Evolutionary conservation across 2,797 vertebrate species (phyloP).

Genomic region (Lutjanus campechanus): DNA sequence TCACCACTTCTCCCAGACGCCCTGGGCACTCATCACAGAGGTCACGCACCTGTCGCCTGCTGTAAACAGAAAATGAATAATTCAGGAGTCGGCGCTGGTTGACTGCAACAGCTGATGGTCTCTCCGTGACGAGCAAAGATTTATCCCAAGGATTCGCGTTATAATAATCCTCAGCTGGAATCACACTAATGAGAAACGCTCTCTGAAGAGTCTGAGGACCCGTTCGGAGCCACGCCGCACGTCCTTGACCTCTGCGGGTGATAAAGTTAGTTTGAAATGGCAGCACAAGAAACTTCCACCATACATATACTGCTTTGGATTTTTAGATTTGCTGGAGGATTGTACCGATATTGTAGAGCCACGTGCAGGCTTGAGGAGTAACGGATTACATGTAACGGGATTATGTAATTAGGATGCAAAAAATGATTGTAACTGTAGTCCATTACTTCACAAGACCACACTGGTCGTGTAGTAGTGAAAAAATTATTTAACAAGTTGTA

Average conservation of each 20-base stretch:
- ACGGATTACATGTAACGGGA: no score
- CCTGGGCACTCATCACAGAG: constrained; percentile 74
- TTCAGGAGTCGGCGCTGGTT: constrained; percentile 70
- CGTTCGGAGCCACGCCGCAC: constrained; percentile 39
- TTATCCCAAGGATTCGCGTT: constrained; percentile 64
- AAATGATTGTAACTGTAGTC: no score
- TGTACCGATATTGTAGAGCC: background rate
- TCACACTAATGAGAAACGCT: constrained; percentile 76
- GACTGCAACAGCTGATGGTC: constrained; percentile 79
- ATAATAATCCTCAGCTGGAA: constrained; percentile 75
- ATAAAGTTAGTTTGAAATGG: constrained; percentile 65
- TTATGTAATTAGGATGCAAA: no score
- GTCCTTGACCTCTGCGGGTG: constrained; percentile 77
- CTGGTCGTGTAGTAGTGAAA: no score
- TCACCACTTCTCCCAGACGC: constrained; percentile 71
- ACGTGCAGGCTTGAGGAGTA: background rate
- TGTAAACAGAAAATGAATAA: constrained; percentile 86
- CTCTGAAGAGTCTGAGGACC: constrained; percentile 62
- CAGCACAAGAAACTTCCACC: constrained; percentile 30
- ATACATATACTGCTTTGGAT: constrained; percentile 25
- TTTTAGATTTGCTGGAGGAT: constrained; percentile 23
- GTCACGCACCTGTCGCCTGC: constrained; percentile 80
- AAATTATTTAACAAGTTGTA: no score
- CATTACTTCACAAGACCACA: no score
- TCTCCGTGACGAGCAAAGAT: constrained; percentile 63